Percentiles rank a stretch among this genome's conserved stretches.
These are phyloP conservation scores for Tipula lateralis DNA, from an alignment of 2,888 invertebrate species.

Conservation along the genomic window DNA sequence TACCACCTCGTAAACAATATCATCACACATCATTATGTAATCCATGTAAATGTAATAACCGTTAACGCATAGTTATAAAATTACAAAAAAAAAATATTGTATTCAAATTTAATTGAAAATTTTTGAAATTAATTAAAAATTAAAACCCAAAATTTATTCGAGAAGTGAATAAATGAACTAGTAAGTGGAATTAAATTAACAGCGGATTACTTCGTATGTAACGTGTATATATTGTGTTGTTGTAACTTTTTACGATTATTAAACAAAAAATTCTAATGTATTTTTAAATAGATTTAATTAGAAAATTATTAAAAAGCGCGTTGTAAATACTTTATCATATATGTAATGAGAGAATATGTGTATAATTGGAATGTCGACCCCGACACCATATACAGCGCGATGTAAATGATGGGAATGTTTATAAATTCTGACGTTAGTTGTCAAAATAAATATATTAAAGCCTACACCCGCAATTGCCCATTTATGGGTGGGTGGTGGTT, in stretches of 20 bases:
- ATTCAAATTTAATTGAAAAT: neutral
- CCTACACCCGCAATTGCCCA: neutral
- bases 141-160: neutral
- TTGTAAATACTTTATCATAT: neutral
- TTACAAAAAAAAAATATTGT: neutral
- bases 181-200: slow-evolving; percentile 19
- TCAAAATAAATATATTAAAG: neutral
- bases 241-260: neutral
- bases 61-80: neutral
- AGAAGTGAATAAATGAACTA: slow-evolving; percentile 11
- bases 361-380: neutral
- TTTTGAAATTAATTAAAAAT: neutral
- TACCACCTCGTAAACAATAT: neutral
- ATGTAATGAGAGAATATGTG: neutral
- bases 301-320: neutral
- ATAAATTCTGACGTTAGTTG: neutral
- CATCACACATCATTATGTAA: neutral
- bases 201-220: no score
- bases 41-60: slow-evolving; percentile 5
- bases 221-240: neutral
- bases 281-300: neutral
- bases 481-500: no score
- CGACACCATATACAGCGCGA: neutral
- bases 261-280: neutral
- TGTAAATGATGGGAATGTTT: neutral